Evolutionary conservation across 2,113 vertebrate species (phyloP).

Genomic region (Gopherus evgoodei): DNA sequence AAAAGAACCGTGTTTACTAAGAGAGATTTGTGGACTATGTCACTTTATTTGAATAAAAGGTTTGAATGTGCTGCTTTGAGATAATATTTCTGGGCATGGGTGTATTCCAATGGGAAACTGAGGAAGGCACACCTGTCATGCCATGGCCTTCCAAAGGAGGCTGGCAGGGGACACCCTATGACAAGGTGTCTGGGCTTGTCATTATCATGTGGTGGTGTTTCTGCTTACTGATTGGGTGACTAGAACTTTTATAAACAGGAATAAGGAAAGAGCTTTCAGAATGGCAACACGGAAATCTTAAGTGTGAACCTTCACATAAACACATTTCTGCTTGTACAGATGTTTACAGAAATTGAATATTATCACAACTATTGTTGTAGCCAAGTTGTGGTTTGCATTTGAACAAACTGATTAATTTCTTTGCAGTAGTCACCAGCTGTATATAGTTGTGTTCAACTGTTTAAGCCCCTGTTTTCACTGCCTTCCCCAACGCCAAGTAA

Average conservation of each 20-base stretch:
- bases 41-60: not conserved
- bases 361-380: not conserved
- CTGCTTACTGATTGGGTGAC: not conserved
- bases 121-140: not conserved
- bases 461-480: not conserved
- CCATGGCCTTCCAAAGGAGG: not conserved
- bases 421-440: not conserved
- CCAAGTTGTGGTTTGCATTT: not conserved
- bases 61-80: not conserved
- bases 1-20: not conserved
- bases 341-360: not conserved
- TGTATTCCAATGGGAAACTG: not conserved
- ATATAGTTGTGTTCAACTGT: not conserved
- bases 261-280: not conserved
- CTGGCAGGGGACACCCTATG: not conserved
- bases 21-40: not conserved
- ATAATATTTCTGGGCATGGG: not conserved
- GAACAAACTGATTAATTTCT: not conserved
- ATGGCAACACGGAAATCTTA: not conserved
- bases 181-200: not conserved
- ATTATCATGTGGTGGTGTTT: not conserved
- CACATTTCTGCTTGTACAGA: not conserved
- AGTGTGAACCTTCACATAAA: not conserved
- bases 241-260: not conserved
- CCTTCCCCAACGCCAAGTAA: slow-evolving; percentile 21